phyloP scores from a whole-genome alignment of 1,140 invertebrate species.

The Antheraea pernyi region DNA sequence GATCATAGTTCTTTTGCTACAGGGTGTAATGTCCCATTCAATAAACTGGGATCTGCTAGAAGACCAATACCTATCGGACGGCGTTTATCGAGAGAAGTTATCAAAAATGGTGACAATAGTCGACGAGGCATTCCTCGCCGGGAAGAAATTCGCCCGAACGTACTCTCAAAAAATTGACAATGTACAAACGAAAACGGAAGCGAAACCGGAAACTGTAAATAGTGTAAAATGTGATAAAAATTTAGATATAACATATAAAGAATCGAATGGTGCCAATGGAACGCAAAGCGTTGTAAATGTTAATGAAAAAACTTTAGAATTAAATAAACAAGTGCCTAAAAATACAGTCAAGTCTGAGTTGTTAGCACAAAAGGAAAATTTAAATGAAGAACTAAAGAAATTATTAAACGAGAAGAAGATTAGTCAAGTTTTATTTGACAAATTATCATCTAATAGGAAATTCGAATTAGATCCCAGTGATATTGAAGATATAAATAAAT shows the following conservation, averaged over 20 bases:
- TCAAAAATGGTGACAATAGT: constrained; percentile 89
- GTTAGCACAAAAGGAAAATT: constrained; percentile 31
- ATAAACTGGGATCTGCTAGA: constrained; percentile 96
- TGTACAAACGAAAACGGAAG: constrained; percentile 17
- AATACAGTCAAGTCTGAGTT: constrained; percentile 26
- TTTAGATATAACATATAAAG: constrained; percentile 61
- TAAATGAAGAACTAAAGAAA: constrained; percentile 50
- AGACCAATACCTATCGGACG: constrained; percentile 93
- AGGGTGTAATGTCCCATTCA: constrained; percentile 96
- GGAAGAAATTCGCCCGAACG: constrained; percentile 89
- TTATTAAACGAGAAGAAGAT: constrained; percentile 61
- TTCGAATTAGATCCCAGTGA: constrained; percentile 66
- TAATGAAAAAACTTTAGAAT: constrained; percentile 33
- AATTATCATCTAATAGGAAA: constrained; percentile 66
- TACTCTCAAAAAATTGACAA: constrained; percentile 76
- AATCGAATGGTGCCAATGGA: constrained; percentile 29
- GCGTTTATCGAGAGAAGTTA: constrained; percentile 89
- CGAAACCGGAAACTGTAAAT: constrained; percentile 19
- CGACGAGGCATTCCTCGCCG: constrained; percentile 87
- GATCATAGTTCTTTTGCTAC: no score
- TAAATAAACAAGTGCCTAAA: constrained; percentile 40
- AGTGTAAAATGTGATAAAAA: constrained; percentile 35
- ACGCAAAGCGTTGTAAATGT: constrained; percentile 20
- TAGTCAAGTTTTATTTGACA: constrained; percentile 60
- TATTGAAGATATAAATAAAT: constrained; percentile 70